Evolutionary conservation across 1,140 invertebrate species (phyloP).

Genomic region (Lepidotrigona ventralis): DNA sequence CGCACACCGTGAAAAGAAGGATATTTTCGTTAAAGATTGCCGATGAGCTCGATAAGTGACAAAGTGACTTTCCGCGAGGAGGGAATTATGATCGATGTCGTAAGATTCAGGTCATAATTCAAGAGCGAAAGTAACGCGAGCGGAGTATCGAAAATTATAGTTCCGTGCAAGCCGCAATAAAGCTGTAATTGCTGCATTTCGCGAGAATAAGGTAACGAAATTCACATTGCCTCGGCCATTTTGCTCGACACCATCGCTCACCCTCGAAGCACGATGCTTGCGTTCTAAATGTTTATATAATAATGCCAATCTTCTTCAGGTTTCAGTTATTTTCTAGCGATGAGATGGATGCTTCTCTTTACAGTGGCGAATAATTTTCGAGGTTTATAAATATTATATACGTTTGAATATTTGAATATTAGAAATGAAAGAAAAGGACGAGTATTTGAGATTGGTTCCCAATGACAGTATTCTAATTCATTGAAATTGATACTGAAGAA

Average conservation of each 20-base stretch:
- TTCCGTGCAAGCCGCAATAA: slow-evolving; percentile 31
- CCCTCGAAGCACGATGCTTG: slow-evolving; percentile 9
- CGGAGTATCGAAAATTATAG: slow-evolving; percentile 37
- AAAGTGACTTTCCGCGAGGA: background rate
- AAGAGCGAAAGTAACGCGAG: slow-evolving; percentile 2
- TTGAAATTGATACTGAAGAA: too few species aligned
- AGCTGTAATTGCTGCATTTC: slow-evolving; percentile 54
- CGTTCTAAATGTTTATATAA: slow-evolving; percentile 19
- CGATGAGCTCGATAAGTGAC: background rate
- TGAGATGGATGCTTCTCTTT: too few species aligned
- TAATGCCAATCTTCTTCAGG: background rate
- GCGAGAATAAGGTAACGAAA: slow-evolving; percentile 50
- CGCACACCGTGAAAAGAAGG: too few species aligned
- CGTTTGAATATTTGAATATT: too few species aligned
- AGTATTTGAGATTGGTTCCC: too few species aligned
- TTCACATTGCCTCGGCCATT: slow-evolving; percentile 51
- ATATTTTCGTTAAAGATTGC: background rate
- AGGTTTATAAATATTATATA: too few species aligned
- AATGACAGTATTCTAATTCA: too few species aligned
- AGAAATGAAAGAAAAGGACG: too few species aligned
- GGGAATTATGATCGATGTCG: background rate
- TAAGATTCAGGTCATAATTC: background rate
- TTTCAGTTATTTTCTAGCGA: background rate
- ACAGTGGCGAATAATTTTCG: too few species aligned
- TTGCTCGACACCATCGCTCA: slow-evolving; percentile 49